These are phyloP conservation scores for Clarias macrocephalus DNA, from an alignment of 2,113 vertebrate species.

Conservation along the genomic window DNA sequence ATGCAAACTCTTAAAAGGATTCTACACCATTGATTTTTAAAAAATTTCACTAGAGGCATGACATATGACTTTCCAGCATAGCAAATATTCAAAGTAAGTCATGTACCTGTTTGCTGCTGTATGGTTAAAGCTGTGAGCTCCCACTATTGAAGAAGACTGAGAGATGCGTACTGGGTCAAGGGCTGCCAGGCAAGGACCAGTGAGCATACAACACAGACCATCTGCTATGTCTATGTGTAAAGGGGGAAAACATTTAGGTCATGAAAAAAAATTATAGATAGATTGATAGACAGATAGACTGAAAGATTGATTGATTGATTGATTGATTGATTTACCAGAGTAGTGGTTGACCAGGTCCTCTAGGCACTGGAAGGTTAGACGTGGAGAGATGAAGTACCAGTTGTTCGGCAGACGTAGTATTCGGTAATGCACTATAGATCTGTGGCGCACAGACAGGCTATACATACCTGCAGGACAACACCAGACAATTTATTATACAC, in stretches of 20 bases:
- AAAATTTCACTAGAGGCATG: not conserved
- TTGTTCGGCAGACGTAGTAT: constrained; percentile 84
- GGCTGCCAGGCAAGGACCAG: constrained; percentile 77
- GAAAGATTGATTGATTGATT: too few relatives aligned
- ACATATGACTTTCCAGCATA: not conserved
- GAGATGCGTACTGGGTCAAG: constrained; percentile 56
- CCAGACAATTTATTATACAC: constrained; percentile 10
- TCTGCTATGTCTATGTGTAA: constrained; percentile 75
- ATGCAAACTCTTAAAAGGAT: too few relatives aligned
- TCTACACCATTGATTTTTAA: not conserved
- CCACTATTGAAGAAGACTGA: constrained; percentile 63
- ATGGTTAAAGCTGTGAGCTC: constrained; percentile 74
- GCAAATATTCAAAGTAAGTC: not conserved
- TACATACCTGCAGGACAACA: constrained; percentile 72
- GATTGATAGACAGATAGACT: too few relatives aligned
- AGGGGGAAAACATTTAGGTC: not conserved
- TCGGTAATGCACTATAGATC: constrained; percentile 81
- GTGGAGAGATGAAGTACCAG: constrained; percentile 85
- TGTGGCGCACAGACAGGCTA: constrained; percentile 78
- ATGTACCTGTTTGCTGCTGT: constrained; percentile 71
- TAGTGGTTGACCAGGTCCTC: constrained; percentile 88
- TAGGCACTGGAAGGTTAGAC: constrained; percentile 84
- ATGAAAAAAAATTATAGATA: too few relatives aligned
- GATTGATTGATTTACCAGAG: constrained; percentile 71
- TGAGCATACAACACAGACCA: constrained; percentile 82